A percentile compares a stretch with the other conserved stretches of the same genome.
Conservation (phyloP, 2,797 vertebrate species). For the Schizothorax lantsangensis region DNA sequence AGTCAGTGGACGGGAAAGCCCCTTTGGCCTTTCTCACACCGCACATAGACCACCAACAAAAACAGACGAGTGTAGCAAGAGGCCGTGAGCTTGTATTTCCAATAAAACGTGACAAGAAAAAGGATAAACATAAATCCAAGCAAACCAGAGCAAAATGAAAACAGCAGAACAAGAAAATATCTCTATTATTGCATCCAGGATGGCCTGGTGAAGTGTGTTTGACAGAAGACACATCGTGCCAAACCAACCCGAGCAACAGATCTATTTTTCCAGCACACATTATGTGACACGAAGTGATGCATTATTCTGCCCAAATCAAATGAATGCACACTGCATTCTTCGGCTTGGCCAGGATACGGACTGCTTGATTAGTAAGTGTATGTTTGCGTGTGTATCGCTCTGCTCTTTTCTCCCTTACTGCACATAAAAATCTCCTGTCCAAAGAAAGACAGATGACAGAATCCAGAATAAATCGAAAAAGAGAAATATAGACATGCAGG, state of each 20-base stretch:
- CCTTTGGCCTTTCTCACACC: slow-evolving; percentile 63
- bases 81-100: background rate
- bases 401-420: background rate
- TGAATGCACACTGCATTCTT: slow-evolving; percentile 53
- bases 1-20: slow-evolving; percentile 62
- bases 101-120: background rate
- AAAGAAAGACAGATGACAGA: background rate
- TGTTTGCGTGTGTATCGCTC: slow-evolving; percentile 10
- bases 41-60: slow-evolving; percentile 50
- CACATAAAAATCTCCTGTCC: background rate
- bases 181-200: slow-evolving; percentile 1
- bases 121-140: background rate
- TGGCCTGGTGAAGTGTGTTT: background rate
- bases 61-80: slow-evolving; percentile 14
- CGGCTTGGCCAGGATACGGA: slow-evolving; percentile 35
- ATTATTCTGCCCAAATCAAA: slow-evolving; percentile 56
- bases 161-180: slow-evolving; percentile 1
- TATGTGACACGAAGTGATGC: slow-evolving; percentile 28
- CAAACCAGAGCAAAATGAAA: background rate
- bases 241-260: slow-evolving; percentile 7
- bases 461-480: background rate
- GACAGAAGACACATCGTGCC: slow-evolving; percentile 13
- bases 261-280: slow-evolving; percentile 14
- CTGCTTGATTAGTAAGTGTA: slow-evolving; percentile 32
- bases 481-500: background rate